Conservation (phyloP, 2,888 invertebrate genomes). For the Pecten maximus region DNA sequence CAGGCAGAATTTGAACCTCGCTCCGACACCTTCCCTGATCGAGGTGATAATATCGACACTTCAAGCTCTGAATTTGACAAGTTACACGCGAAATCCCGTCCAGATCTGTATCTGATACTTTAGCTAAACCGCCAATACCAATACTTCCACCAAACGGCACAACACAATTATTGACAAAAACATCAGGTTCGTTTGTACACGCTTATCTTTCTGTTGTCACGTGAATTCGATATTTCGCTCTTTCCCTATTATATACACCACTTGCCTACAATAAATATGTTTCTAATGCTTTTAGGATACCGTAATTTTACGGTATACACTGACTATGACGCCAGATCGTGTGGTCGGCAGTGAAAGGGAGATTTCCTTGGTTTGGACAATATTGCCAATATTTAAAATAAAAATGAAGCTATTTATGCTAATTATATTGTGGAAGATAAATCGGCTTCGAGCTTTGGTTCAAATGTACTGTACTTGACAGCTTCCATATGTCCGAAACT, state of each 20-base stretch:
- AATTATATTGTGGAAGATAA: no score
- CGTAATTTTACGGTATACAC: not conserved
- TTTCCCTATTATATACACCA: not conserved
- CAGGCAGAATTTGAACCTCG: not conserved
- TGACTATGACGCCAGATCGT: not conserved
- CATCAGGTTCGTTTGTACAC: not conserved
- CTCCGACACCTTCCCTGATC: not conserved
- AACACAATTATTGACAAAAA: constrained; percentile 18
- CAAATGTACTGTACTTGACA: no score
- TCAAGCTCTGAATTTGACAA: not conserved
- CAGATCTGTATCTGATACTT: not conserved
- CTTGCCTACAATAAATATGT: not conserved
- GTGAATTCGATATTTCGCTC: not conserved
- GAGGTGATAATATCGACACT: not conserved
- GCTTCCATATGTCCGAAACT: no score
- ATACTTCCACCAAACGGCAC: not conserved
- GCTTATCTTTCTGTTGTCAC: no score
- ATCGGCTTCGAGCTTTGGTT: no score
- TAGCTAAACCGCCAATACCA: not conserved
- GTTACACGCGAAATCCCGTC: not conserved
- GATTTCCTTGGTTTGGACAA: no score
- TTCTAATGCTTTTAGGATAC: not conserved
- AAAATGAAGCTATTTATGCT: no score
- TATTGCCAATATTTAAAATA: no score
- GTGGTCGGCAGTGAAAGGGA: not conserved